Conservation (phyloP, 2,888 invertebrate species). For the Ypsolopha sequella region DNA sequence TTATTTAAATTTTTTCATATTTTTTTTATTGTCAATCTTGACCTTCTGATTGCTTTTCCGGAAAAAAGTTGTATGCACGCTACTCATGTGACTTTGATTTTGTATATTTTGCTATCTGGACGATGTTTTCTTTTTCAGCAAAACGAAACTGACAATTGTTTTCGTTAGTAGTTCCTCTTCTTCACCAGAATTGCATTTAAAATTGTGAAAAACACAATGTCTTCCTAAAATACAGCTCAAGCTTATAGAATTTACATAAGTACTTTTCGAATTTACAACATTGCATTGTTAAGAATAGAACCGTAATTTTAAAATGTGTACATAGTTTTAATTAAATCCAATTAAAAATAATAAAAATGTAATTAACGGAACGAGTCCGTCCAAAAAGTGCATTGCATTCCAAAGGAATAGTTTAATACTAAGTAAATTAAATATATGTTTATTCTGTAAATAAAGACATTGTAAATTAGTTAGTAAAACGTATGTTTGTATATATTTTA, state of each 20-base stretch:
- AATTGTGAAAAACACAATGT: neutral
- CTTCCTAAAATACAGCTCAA: neutral
- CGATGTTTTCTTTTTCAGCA: too few relatives aligned
- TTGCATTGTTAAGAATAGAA: neutral
- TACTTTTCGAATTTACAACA: neutral
- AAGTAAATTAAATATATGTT: neutral
- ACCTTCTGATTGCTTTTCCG: too few relatives aligned
- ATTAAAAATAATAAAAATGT: conserved; percentile 14
- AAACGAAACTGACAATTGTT: neutral
- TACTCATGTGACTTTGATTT: too few relatives aligned
- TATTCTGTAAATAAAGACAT: neutral
- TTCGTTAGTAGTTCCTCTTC: neutral
- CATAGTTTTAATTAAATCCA: conserved; percentile 9
- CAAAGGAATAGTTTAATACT: conserved; percentile 56
- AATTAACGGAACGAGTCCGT: conserved; percentile 36
- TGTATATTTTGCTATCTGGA: too few relatives aligned
- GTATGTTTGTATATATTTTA: neutral
- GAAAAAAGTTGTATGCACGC: too few relatives aligned
- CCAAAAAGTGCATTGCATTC: conserved; percentile 59
- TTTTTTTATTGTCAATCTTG: too few relatives aligned
- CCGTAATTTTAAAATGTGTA: neutral
- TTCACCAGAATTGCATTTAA: conserved; percentile 1
- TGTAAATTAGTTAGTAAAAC: neutral
- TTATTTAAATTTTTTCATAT: too few relatives aligned
- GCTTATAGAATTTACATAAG: neutral